Evolutionary conservation across 2,113 vertebrate genomes (phyloP).

Genomic region (Lynx canadensis): DNA sequence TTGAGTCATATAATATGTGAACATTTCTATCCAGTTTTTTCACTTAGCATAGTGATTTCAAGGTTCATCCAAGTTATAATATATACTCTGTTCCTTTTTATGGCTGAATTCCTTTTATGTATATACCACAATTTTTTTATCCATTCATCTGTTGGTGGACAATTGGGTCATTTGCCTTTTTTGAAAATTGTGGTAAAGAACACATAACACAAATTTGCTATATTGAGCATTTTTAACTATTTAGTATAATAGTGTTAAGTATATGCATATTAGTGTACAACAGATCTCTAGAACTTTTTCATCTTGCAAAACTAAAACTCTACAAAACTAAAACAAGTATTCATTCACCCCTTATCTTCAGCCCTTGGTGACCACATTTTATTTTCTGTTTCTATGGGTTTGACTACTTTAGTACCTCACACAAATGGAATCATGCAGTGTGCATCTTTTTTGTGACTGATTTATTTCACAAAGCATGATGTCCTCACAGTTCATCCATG

Average conservation of each 20-base stretch:
- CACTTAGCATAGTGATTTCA: background rate
- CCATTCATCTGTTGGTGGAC: background rate
- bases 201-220: background rate
- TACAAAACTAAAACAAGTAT: background rate
- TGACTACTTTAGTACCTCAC: background rate
- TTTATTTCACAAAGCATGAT: background rate
- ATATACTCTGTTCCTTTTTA: background rate
- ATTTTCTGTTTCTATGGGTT: background rate
- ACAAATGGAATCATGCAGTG: background rate
- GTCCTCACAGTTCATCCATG: background rate
- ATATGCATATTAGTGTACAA: background rate
- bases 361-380: background rate
- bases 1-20: background rate
- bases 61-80: background rate
- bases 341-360: background rate
- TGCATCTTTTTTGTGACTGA: background rate
- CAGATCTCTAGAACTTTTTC: background rate
- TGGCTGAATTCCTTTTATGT: background rate
- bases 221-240: background rate
- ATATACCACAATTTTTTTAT: background rate
- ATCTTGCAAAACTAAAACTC: background rate
- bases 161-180: background rate
- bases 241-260: background rate
- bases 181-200: background rate
- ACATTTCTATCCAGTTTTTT: background rate